Conservation (phyloP, 2,888 invertebrate species). For the Plutella xylostella region DNA sequence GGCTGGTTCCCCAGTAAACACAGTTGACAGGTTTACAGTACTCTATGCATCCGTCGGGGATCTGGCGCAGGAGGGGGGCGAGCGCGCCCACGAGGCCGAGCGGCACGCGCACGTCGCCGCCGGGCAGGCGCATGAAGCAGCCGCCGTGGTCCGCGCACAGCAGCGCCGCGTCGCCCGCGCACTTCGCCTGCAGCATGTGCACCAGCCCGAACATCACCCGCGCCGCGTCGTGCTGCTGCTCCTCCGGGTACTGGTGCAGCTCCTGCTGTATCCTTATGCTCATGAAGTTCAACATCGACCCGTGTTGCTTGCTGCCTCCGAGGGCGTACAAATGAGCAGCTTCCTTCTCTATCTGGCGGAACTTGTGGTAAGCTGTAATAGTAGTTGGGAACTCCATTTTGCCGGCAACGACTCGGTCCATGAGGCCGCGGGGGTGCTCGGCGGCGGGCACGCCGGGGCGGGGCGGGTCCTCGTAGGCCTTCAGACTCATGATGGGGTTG, state of each 20-base stretch:
- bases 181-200: constrained; percentile 70
- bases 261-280: constrained; percentile 76
- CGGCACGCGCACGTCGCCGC: constrained; percentile 71
- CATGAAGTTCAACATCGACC: constrained; percentile 74
- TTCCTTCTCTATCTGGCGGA: constrained; percentile 75
- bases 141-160: constrained; percentile 47
- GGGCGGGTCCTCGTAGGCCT: constrained; percentile 72
- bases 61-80: constrained; percentile 73
- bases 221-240: constrained; percentile 75
- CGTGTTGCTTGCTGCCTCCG: constrained; percentile 71
- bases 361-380: constrained; percentile 72
- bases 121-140: constrained; percentile 67
- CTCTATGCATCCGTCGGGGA: constrained; percentile 71
- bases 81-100: constrained; percentile 74
- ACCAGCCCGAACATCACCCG: constrained; percentile 75
- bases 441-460: constrained; percentile 62
- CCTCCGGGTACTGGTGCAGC: constrained; percentile 73
- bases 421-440: constrained; percentile 67
- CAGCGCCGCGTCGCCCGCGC: constrained; percentile 73
- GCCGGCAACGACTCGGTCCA: constrained; percentile 73
- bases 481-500: constrained; percentile 73
- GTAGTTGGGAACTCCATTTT: constrained; percentile 72
- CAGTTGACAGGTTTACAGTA: constrained; percentile 79
- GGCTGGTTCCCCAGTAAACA: constrained; percentile 75
- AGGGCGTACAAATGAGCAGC: constrained; percentile 72